Percentiles rank a stretch among this genome's conserved stretches.
Evolutionary conservation across 2,888 invertebrate species (phyloP).

Genomic region (Spatulosminthurus flaviceps): DNA sequence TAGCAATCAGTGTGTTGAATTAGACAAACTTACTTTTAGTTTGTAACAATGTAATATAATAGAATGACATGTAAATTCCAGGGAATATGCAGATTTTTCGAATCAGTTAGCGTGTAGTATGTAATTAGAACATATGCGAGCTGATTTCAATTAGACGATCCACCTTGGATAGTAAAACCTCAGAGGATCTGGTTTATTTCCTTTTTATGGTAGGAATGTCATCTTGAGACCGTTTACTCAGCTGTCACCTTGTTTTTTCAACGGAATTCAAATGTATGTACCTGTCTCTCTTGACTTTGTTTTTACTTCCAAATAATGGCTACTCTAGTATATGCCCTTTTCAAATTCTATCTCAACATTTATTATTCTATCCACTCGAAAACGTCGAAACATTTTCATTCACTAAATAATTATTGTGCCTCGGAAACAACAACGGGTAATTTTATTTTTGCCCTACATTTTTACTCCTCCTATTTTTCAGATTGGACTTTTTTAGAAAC

Average conservation of each 20-base stretch:
- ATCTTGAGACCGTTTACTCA: slow-evolving; percentile 7
- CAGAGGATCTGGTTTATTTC: slow-evolving; percentile 19
- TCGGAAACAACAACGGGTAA: not conserved
- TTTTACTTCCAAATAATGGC: not conserved
- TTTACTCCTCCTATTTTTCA: not conserved
- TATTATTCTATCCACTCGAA: not conserved
- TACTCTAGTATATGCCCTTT: not conserved
- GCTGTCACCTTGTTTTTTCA: slow-evolving; percentile 21
- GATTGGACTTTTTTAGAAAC: too few species aligned
- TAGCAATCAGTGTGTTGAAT: slow-evolving; percentile 4
- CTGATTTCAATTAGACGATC: slow-evolving; percentile 1
- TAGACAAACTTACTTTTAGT: not conserved
- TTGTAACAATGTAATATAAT: not conserved
- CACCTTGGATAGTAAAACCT: not conserved
- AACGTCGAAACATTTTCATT: not conserved
- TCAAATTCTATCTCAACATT: not conserved
- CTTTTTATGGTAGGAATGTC: slow-evolving; percentile 6
- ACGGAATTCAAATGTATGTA: not conserved
- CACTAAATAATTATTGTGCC: not conserved
- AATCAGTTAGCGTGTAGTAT: slow-evolving; percentile 1
- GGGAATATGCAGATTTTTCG: not conserved
- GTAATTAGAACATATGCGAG: not conserved
- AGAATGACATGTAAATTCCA: not conserved
- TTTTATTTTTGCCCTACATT: not conserved
- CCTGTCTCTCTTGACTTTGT: not conserved